These are phyloP conservation scores for Pachyseris speciosa DNA, from an alignment of 64 coral and sea anemone species.

Conservation along the genomic window DNA sequence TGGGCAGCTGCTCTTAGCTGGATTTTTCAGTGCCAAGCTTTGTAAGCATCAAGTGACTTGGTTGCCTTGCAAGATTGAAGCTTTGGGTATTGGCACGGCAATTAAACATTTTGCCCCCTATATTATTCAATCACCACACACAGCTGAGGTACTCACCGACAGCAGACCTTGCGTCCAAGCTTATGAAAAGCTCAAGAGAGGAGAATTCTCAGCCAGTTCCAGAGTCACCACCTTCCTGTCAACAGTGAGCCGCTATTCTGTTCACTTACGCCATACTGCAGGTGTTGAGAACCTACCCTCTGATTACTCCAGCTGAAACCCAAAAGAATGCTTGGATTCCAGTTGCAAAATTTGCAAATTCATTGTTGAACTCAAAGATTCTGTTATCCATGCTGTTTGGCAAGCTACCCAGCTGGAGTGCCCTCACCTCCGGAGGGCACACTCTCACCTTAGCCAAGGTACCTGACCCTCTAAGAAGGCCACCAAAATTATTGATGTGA, in stretches of 20 bases:
- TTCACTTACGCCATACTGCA: constrained; percentile 4
- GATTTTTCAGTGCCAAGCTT: constrained; percentile 64
- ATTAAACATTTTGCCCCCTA: too few relatives aligned
- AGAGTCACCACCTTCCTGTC: too few relatives aligned
- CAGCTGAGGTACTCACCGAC: background rate
- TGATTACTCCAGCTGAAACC: constrained; percentile 40
- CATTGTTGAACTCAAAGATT: too few relatives aligned
- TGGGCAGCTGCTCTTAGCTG: constrained; percentile 25
- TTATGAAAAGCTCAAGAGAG: background rate
- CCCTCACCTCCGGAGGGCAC: too few relatives aligned
- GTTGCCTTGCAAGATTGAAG: too few relatives aligned
- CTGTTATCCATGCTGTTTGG: too few relatives aligned
- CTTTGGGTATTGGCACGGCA: too few relatives aligned
- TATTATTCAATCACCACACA: background rate
- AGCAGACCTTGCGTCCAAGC: constrained; percentile 39
- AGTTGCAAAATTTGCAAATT: constrained; percentile 13
- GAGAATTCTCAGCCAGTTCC: constrained; percentile 55
- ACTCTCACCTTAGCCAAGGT: too few relatives aligned
- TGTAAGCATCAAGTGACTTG: too few relatives aligned
- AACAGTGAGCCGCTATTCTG: constrained; percentile 48
- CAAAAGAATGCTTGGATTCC: constrained; percentile 15
- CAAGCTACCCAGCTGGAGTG: too few relatives aligned
- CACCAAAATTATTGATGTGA: constrained; percentile 46
- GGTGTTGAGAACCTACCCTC: constrained; percentile 55
- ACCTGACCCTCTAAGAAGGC: constrained; percentile 50